Percentiles rank a stretch among this genome's conserved stretches.
Evolutionary conservation across 2,113 vertebrate genomes (phyloP).

Genomic region (Eudyptes chrysolophus): DNA sequence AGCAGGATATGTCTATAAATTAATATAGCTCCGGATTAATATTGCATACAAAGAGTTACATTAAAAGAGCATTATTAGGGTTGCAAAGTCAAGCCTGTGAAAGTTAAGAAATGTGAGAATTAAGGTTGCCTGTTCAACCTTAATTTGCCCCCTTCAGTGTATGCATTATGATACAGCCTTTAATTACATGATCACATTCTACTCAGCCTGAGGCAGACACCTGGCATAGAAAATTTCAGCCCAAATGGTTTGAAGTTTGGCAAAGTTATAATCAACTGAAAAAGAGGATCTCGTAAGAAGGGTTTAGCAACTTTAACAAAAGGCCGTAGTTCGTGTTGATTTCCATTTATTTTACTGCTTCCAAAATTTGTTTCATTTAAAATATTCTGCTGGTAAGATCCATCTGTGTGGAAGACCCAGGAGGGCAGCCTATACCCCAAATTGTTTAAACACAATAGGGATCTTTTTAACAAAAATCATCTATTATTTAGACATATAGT

Average conservation of each 20-base stretch:
- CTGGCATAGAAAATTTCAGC: slow-evolving; percentile 41
- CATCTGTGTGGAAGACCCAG: background rate
- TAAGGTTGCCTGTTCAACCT: slow-evolving; percentile 57
- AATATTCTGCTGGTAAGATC: background rate
- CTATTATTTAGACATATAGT: background rate
- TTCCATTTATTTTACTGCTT: background rate
- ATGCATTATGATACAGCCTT: slow-evolving; percentile 15
- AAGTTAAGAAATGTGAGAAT: slow-evolving; percentile 41
- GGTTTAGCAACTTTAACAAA: background rate
- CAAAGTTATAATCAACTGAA: background rate
- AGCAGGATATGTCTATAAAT: background rate
- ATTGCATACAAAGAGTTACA: background rate
- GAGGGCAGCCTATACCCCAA: background rate
- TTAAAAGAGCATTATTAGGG: slow-evolving; percentile 26
- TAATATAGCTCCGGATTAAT: background rate
- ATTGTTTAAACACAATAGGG: background rate
- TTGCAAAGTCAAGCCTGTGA: slow-evolving; percentile 43
- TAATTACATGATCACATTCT: slow-evolving; percentile 58
- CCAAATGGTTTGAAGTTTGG: slow-evolving; percentile 25
- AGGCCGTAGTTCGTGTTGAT: background rate
- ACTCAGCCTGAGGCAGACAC: slow-evolving; percentile 52
- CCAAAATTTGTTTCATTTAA: background rate
- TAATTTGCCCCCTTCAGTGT: slow-evolving; percentile 63
- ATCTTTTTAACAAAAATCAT: background rate
- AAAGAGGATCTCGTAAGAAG: background rate